Evolutionary conservation across 2,888 invertebrate species (phyloP).

Genomic region (Meandrusa payeni): DNA sequence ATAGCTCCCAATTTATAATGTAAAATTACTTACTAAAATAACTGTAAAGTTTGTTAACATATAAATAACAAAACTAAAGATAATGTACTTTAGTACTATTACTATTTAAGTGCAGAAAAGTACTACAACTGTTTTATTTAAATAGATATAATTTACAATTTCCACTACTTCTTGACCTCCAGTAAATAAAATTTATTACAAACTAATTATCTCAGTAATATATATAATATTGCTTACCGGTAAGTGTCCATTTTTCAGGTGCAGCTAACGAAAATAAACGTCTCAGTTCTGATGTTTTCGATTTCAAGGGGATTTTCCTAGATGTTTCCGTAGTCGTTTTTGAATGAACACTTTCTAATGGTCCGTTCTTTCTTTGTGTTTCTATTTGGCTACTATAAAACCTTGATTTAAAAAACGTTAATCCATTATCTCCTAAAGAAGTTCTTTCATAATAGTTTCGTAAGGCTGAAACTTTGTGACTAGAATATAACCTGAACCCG

Average conservation of each 20-base stretch:
- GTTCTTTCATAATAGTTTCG: constrained; percentile 60
- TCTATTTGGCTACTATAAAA: constrained; percentile 65
- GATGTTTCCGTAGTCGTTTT: constrained; percentile 50
- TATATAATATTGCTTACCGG: constrained; percentile 52
- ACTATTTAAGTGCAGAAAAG: too few species aligned
- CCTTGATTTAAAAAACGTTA: constrained; percentile 50
- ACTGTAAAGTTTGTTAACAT: not conserved
- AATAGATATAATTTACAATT: too few species aligned
- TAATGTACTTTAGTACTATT: too few species aligned
- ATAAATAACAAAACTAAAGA: not conserved
- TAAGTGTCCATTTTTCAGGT: constrained; percentile 83
- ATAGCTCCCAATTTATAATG: too few species aligned
- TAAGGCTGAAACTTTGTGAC: constrained; percentile 49
- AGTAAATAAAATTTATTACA: constrained; percentile 5
- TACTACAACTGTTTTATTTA: too few species aligned
- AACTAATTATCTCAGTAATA: too few species aligned
- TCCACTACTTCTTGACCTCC: too few species aligned
- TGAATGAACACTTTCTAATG: constrained; percentile 45
- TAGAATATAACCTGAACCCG: constrained; percentile 62
- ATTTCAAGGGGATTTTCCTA: constrained; percentile 67
- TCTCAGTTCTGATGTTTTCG: constrained; percentile 77
- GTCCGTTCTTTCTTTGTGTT: constrained; percentile 54
- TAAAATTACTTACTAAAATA: too few species aligned
- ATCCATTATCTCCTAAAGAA: constrained; percentile 44
- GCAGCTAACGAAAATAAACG: constrained; percentile 80